Conservation (phyloP, 2,888 invertebrate genomes). For the Temnothorax rugatulus region DNA sequence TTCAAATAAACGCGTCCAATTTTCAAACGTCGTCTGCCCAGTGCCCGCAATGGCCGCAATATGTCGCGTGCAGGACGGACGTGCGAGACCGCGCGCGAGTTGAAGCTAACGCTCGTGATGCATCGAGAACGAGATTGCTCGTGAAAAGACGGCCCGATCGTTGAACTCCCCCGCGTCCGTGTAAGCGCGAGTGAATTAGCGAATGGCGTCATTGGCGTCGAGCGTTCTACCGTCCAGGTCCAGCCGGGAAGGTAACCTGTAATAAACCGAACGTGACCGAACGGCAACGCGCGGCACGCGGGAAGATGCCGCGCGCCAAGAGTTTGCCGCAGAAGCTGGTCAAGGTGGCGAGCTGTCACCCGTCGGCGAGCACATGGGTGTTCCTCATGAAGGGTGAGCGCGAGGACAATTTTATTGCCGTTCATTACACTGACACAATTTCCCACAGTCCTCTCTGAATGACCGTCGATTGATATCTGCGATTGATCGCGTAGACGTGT, state of each 20-base stretch:
- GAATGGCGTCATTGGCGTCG: conserved; percentile 33
- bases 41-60: no score
- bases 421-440: not conserved
- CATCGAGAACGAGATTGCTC: conserved; percentile 57
- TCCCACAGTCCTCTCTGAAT: not conserved
- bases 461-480: not conserved
- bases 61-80: no score
- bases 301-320: conserved; percentile 87
- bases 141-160: conserved; percentile 74
- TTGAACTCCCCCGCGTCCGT: conserved; percentile 63
- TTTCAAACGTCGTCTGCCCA: no score
- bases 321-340: conserved; percentile 87
- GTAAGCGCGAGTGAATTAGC: conserved; percentile 30
- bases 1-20: no score
- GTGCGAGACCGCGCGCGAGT: conserved; percentile 9
- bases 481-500: not conserved
- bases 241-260: conserved; percentile 63
- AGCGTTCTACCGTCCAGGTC: conserved; percentile 19
- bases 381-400: conserved; percentile 89
- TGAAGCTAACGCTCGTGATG: conserved; percentile 32
- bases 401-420: not conserved
- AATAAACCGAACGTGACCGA: not conserved
- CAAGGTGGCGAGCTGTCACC: conserved; percentile 87
- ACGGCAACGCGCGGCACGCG: conserved; percentile 37
- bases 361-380: conserved; percentile 90